Percentiles rank a stretch among this genome's conserved stretches.
Evolutionary conservation across 1,140 invertebrate species (phyloP).

Genomic region (Lasaia peninsularis): DNA sequence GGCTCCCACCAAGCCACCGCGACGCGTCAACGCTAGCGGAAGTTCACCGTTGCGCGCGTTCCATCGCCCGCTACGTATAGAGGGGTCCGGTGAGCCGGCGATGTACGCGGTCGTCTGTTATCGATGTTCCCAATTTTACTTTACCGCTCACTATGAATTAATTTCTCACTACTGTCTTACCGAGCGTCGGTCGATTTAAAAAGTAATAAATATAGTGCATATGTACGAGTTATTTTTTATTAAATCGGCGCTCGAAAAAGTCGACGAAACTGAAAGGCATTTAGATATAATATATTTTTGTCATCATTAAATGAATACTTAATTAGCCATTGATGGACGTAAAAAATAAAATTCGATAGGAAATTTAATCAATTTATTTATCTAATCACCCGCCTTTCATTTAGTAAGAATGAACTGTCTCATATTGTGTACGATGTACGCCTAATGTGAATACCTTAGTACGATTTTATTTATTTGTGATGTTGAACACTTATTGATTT

Average conservation of each 20-base stretch:
- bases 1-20: constrained; percentile 40
- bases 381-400: constrained; percentile 62
- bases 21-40: constrained; percentile 54
- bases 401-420: constrained; percentile 64
- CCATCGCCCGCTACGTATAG: constrained; percentile 41
- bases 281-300: constrained; percentile 52
- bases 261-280: constrained; percentile 44
- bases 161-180: constrained; percentile 20
- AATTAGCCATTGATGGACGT: constrained; percentile 37
- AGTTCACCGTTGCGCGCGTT: constrained; percentile 46
- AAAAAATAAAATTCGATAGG: constrained; percentile 43
- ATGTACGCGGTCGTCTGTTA: constrained; percentile 33
- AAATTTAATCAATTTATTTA: constrained; percentile 53
- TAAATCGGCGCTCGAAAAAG: constrained; percentile 29
- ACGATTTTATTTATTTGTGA: constrained; percentile 77
- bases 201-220: constrained; percentile 28
- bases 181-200: constrained; percentile 40
- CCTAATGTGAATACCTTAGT: constrained; percentile 74
- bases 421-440: constrained; percentile 68
- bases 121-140: constrained; percentile 32
- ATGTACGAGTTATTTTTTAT: constrained; percentile 41
- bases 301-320: constrained; percentile 28
- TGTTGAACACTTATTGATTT: constrained; percentile 75
- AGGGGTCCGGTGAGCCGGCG: constrained; percentile 20
- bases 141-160: constrained; percentile 14